Evolutionary conservation across 1,140 invertebrate genomes (phyloP), one percentile per base, ranked within the genome.

Genomic region (Drosophila bocqueti): DNA sequence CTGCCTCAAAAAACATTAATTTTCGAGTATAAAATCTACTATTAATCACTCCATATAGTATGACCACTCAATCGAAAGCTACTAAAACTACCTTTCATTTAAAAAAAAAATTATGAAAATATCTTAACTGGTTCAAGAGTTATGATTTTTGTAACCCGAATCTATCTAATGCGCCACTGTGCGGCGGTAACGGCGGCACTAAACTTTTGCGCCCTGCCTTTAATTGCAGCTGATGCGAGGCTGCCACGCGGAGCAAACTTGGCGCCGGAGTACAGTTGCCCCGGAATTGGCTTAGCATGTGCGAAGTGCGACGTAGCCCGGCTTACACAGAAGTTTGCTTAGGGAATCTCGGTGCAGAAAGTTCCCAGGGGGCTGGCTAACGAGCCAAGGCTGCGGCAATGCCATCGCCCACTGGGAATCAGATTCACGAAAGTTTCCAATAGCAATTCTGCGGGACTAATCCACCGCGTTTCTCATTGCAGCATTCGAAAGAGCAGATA

Each of bases 211-310:
- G 61, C 77, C 69, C 43, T 43, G 55, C 62, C 65, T 81, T 81
- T 81, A 81, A 81, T 84, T 80, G 73, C 72, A 73, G 65, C 71
- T 83, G 81, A 83, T 79, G 81, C 71, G 71, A 68, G 34, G 34
- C 55, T 79, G 76, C 65, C 65, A 64, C 26, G 21, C 55, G 52
- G 59, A 47, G 36, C 69, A 67, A 68, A 68, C 52, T 73, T 40
- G 49, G 36, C 43, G 13, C n/a, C 57, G 18, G 43, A 47, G 73
- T 81, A 82, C 79, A 77, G 79, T 81, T 81, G 79, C 57, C 46
- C 50, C 57, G 64, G 55, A 81, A 61, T 72, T 81, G 77, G 77
- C 81, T 84, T 83, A 84, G 62, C 81, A 84, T 80, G 65, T 69
- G 68, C 36, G 18, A 62, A 76, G 43, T 66, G 72, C 65, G 40